Base-by-base conservation (phyloP, 1,140 invertebrate species). In the Macrotrachela quadricornifera region DNA sequence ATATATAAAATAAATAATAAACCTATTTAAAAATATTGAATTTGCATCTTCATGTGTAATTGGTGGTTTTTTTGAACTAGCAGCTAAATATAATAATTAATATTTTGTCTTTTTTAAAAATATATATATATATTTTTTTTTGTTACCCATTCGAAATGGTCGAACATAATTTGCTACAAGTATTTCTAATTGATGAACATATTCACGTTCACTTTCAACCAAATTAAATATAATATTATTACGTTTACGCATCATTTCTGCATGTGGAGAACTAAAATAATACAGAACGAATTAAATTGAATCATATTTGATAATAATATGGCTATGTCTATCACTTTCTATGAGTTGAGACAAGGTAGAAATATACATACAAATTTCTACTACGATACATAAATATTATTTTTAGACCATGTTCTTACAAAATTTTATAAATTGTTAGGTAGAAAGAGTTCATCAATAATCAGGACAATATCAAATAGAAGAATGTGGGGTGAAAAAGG, bases 11-110 rank as follows among this genome's bases (percentile, higher is more conserved):
- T 55, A 54, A n/a, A 21, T 13, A n/a, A n/a, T 38, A 50, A 53
- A 72, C 70, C 69, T 83, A 70, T 92, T 92, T 38, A 92, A 72
- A 71, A 90, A 92, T 59, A 91, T 90, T 38, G 85, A 90, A 68
- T 86, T 90, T 49, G 91, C 83, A 62, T 92, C 86, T 66, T 91
- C 86, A 64, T 92, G 86, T 2, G 80, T 80, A 63, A 85, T 86
- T 0, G 85, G 84, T 8, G 86, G 85, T 65, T 84, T 86, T 67
- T 88, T 88, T 1, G 83, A 85, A 60, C 82, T 84, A 8, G 83
- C 83, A 12, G 76, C 74, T 85, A 92, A 91, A 71, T 85, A 82
- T 62, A 90, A 83, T 6, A 86, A 85, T 46, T 85, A 75, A 18
- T 88, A 71, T 66, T 88, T 90, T 66, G 84, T 86, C n/a, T n/a